Base-by-base conservation (phyloP, 1,140 invertebrate species). In the Ceratina japonica region DNA sequence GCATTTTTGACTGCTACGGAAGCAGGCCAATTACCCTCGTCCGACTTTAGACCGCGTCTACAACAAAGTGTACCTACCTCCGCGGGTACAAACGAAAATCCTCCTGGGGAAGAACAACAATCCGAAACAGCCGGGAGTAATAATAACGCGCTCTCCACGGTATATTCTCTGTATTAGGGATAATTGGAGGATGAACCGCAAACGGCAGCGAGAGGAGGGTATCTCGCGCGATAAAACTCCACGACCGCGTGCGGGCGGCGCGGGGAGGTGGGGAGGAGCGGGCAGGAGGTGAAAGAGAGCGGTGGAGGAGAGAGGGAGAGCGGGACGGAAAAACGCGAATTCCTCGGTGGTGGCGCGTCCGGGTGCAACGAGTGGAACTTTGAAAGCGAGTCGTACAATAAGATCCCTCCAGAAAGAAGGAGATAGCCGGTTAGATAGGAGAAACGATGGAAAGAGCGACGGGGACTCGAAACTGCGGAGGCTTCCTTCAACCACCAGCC, bases 121-220 rank as follows among this genome's bases (percentile, higher is more conserved):
- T 86, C 75, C 83, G 61, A 72, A 86, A 86, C 61, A 77, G 74
- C 72, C 59, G 64, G 31, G 70, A 71, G 78, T 86, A 87, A 84
- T 86, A 86, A 88, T 87, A 88, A 88, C 86, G 82, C 84, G n/a
- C n/a, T n/a, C n/a, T 85, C 54, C 68, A 86, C 79, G 78, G 82
- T 87, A 75, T 86, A 75, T 86, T 84, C 81, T 86, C 86, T 82
- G 86, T 85, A 86, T 88, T 85, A 86, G 85, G 82, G 81, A 88
- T 88, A 88, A 88, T 88, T 88, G 87, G 87, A 86, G 87, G 82
- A 84, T 81, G 85, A 86, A 78, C 87, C 81, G 85, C 86, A 77
- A 87, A 87, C 81, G 75, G 85, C 81, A 74, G 83, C 68, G 71
- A 78, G 74, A 74, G 78, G 71, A 78, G 74, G 77, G 78, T 82